A percentile compares a stretch with the other conserved stretches of the same genome.
phyloP scores from a whole-genome alignment of 92 coral and sea anemone genomes.

The Phenganax stokvisi region DNA sequence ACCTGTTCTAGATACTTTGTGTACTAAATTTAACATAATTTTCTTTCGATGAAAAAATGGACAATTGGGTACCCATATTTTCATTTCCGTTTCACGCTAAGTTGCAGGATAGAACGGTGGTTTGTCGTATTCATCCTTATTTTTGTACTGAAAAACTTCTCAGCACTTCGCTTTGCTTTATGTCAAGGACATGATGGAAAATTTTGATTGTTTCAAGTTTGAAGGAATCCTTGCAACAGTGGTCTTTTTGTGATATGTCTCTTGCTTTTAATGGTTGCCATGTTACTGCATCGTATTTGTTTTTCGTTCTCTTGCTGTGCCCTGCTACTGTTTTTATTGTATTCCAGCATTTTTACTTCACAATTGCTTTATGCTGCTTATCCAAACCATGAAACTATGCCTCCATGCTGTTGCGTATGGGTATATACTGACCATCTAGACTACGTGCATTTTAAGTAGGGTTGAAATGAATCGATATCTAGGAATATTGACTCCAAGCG shows the following conservation, averaged over 20 bases:
- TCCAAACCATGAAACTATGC: neutral
- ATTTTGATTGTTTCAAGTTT: neutral
- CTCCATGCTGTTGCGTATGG: no score
- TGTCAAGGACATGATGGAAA: neutral
- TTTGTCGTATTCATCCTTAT: neutral
- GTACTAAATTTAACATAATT: neutral
- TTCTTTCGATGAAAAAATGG: neutral
- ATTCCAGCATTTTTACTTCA: neutral
- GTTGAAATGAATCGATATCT: no score
- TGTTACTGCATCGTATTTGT: neutral
- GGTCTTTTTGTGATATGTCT: neutral
- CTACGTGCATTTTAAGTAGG: no score
- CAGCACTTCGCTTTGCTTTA: neutral
- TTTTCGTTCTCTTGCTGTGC: neutral
- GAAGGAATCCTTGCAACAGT: neutral
- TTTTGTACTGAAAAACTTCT: neutral
- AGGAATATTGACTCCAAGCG: no score
- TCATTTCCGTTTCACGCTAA: conserved; percentile 16
- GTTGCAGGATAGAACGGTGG: conserved; percentile 11
- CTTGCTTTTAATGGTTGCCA: conserved; percentile 17
- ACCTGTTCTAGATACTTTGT: neutral
- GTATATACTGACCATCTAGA: no score
- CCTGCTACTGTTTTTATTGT: neutral
- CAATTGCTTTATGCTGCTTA: neutral
- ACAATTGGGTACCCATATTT: neutral